Conservation (phyloP, 2,113 vertebrate species). For the Clinocottus analis region DNA sequence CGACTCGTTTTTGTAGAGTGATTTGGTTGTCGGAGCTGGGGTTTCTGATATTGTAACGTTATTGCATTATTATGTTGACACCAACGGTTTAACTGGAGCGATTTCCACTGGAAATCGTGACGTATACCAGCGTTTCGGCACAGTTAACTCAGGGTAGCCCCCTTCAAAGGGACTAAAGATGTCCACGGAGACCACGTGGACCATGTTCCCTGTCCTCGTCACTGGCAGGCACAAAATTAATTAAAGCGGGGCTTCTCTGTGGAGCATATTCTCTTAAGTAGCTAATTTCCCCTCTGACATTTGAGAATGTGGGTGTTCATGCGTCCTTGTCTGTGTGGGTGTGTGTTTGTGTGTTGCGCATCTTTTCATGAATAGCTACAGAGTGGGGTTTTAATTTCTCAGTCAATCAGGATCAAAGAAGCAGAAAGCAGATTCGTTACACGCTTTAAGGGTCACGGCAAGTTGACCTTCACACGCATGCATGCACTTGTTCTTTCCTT, state of each 20-base stretch:
- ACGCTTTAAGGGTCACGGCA: conserved; percentile 30
- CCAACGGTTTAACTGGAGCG: not conserved
- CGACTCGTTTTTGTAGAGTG: conserved; percentile 24
- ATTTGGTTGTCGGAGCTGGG: conserved; percentile 26
- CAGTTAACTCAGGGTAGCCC: conserved; percentile 19
- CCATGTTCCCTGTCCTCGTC: conserved; percentile 54
- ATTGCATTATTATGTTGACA: not conserved
- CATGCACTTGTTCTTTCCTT: not conserved
- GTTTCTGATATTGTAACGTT: conserved; percentile 7
- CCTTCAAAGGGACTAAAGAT: conserved; percentile 30
- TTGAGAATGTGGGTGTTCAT: conserved; percentile 33
- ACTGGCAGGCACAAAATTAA: conserved; percentile 74
- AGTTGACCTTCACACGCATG: not conserved
- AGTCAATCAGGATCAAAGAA: conserved; percentile 27
- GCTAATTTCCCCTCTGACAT: conserved; percentile 77
- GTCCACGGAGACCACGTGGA: conserved; percentile 65
- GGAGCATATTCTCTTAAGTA: conserved; percentile 78
- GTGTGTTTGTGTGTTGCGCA: conserved; percentile 24
- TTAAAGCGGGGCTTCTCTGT: conserved; percentile 73
- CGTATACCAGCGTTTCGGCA: not conserved
- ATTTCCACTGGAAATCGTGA: conserved; percentile 15
- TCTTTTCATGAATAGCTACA: conserved; percentile 50
- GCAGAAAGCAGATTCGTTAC: conserved; percentile 36
- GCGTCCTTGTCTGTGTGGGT: conserved; percentile 9
- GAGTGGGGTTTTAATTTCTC: conserved; percentile 16